phyloP scores from a whole-genome alignment of 64 coral and sea anemone species.

The Actinia equina region DNA sequence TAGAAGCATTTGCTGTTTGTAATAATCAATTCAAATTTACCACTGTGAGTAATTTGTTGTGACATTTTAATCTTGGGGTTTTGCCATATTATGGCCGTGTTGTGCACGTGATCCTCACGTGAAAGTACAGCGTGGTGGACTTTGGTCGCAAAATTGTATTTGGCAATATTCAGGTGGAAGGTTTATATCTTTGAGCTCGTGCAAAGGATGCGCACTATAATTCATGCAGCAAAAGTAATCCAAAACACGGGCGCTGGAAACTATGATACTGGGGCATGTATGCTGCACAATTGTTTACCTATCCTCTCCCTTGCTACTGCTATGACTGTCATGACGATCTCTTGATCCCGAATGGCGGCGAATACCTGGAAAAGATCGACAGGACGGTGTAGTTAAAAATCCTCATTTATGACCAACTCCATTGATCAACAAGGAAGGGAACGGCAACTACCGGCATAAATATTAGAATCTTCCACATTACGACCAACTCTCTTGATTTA shows the following conservation, averaged over 20 bases:
- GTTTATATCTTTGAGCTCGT: too few species aligned
- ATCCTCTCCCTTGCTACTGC: constrained; percentile 3
- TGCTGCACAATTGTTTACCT: neutral
- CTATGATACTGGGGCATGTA: neutral
- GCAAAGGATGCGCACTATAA: too few species aligned
- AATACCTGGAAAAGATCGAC: neutral
- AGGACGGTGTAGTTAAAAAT: neutral
- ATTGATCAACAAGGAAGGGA: too few species aligned
- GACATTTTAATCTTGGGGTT: too few species aligned
- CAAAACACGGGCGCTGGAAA: neutral
- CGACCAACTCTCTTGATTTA: neutral
- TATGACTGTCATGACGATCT: constrained; percentile 13
- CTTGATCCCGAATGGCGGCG: neutral
- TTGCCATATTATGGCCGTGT: too few species aligned
- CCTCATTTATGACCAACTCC: neutral
- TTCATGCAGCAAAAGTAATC: neutral
- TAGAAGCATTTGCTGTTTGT: neutral
- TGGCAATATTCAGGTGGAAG: too few species aligned
- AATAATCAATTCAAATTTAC: too few species aligned
- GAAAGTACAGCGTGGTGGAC: too few species aligned
- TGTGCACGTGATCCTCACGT: too few species aligned
- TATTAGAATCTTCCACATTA: neutral
- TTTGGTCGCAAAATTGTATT: too few species aligned
- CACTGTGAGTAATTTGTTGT: too few species aligned
- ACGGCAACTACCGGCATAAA: too few species aligned